Evolutionary conservation across 2,113 vertebrate genomes (phyloP).

Genomic region (Terrapene triunguis): DNA sequence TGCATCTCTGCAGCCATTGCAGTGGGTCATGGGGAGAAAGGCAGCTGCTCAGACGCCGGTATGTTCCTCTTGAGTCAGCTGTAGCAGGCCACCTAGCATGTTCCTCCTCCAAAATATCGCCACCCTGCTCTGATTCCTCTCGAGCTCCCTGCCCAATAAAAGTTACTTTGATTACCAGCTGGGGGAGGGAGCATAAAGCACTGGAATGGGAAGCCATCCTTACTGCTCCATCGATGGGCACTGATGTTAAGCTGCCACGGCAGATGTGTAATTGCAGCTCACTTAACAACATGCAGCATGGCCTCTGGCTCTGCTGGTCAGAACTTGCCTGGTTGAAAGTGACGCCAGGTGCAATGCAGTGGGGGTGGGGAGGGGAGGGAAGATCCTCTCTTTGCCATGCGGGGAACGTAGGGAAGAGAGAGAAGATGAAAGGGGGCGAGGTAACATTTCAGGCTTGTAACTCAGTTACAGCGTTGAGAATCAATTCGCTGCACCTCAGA

Average conservation of each 20-base stretch:
- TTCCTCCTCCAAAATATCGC: neutral
- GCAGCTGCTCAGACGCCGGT: neutral
- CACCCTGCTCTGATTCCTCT: neutral
- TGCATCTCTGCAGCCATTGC: rapidly evolving
- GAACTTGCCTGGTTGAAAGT: neutral
- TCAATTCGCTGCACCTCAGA: slow-evolving; percentile 51
- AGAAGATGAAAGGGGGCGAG: slow-evolving; percentile 50
- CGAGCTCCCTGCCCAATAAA: neutral
- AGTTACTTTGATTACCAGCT: neutral
- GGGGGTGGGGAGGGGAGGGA: neutral
- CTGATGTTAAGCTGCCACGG: neutral
- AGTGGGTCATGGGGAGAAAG: neutral
- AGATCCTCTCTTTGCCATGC: neutral
- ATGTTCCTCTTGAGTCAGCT: neutral
- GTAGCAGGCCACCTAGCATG: neutral
- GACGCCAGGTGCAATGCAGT: neutral
- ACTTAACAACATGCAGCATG: neutral
- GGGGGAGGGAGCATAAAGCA: neutral
- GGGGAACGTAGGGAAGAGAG: neutral
- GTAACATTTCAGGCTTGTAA: slow-evolving; percentile 71
- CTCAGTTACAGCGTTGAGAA: slow-evolving; percentile 52
- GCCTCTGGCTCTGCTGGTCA: neutral
- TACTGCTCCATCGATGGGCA: neutral
- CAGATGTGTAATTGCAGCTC: neutral
- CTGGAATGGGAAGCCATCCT: neutral